Evolutionary conservation across 2,113 vertebrate genomes (phyloP).

Genomic region (Ahaetulla prasina): DNA sequence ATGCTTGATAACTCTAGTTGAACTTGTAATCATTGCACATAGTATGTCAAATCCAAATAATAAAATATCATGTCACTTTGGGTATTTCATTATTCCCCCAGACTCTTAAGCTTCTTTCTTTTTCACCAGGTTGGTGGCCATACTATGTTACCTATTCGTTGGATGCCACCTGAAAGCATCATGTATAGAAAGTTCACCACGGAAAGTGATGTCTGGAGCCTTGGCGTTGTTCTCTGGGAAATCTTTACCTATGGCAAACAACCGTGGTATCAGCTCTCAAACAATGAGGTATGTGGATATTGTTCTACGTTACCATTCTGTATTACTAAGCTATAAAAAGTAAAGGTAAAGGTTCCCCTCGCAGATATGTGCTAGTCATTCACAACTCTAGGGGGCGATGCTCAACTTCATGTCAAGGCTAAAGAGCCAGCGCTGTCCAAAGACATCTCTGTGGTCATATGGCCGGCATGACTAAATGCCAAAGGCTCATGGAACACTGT

Average conservation of each 20-base stretch:
- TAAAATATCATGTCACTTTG: fast-evolving
- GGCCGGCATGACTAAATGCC: no score
- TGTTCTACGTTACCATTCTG: background rate
- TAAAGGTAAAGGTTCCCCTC: no score
- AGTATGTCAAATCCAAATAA: background rate
- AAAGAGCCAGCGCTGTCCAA: no score
- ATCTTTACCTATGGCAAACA: slow-evolving; percentile 99
- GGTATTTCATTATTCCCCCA: background rate
- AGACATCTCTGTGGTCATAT: no score
- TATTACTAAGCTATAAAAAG: background rate
- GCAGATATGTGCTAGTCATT: no score
- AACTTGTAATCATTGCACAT: slow-evolving; percentile 30
- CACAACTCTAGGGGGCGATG: no score
- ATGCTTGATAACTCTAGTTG: slow-evolving; percentile 42
- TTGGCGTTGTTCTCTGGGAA: slow-evolving; percentile 97
- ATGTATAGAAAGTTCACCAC: slow-evolving; percentile 99
- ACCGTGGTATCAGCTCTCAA: slow-evolving; percentile 98
- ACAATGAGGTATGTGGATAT: slow-evolving; percentile 84
- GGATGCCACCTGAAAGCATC: slow-evolving; percentile 99
- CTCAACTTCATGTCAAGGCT: no score
- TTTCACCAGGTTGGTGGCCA: slow-evolving; percentile 89
- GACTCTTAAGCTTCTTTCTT: slow-evolving; percentile 16
- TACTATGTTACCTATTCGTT: slow-evolving; percentile 97
- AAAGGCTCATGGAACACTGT: no score
- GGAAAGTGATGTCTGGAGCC: slow-evolving; percentile 97